These are phyloP conservation scores for Talpa occidentalis DNA, from an alignment of 2,113 vertebrate genomes.

Conservation along the genomic window DNA sequence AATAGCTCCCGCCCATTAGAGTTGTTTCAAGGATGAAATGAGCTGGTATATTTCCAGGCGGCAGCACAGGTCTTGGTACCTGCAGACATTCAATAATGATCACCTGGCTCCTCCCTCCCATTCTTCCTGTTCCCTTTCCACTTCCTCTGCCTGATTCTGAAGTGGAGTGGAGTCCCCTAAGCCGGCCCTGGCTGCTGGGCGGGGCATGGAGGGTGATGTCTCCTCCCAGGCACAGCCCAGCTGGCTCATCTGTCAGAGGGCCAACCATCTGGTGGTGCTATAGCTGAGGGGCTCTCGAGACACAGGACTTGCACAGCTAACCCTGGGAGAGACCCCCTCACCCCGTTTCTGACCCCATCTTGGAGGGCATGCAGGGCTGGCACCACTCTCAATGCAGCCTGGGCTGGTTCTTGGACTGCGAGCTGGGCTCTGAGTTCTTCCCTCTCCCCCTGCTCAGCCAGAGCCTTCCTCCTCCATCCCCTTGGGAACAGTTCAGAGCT, in stretches of 20 bases:
- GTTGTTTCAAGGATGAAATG: background rate
- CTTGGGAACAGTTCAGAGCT: background rate
- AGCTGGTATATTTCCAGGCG: background rate
- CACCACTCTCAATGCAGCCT: background rate
- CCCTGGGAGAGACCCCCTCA: background rate
- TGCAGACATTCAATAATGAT: background rate
- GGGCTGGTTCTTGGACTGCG: background rate
- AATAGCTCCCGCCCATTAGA: background rate
- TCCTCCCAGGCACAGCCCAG: accelerated
- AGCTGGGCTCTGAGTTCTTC: background rate
- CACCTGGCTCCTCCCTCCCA: background rate
- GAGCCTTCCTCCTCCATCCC: background rate
- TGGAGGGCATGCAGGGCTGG: background rate
- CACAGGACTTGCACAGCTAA: accelerated
- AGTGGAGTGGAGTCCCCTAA: background rate
- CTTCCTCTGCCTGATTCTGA: background rate
- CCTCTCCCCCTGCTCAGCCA: background rate
- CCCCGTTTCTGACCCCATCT: background rate
- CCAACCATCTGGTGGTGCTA: accelerated
- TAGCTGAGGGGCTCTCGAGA: background rate
- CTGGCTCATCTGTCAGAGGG: background rate
- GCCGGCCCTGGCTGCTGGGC: background rate
- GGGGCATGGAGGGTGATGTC: background rate
- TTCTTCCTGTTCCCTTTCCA: background rate
- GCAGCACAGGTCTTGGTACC: background rate